A percentile compares a stretch with the other conserved stretches of the same genome.
phyloP scores from a whole-genome alignment of 2,113 vertebrate genomes.

The Felis catus region DNA sequence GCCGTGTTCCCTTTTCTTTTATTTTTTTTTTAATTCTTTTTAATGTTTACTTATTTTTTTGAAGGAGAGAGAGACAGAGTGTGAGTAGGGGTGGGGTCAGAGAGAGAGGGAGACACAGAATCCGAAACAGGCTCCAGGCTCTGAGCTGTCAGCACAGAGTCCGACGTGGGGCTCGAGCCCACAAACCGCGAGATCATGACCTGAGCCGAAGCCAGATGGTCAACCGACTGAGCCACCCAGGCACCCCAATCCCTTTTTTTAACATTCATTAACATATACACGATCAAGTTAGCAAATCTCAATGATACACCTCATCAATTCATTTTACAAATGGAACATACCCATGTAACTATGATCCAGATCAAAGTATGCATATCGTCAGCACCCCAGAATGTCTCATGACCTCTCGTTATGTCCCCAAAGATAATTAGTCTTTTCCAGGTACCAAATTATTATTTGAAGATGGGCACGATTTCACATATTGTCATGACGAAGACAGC shows the following conservation, averaged over 20 bases:
- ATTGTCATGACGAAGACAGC: background rate
- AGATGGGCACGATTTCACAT: background rate
- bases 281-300: background rate
- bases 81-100: too few relatives aligned
- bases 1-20: background rate
- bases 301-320: background rate
- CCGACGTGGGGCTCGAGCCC: accelerated
- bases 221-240: too few relatives aligned
- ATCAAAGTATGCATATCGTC: background rate
- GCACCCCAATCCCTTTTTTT: too few relatives aligned
- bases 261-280: background rate
- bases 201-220: too few relatives aligned
- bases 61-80: too few relatives aligned
- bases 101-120: too few relatives aligned
- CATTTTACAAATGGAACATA: background rate
- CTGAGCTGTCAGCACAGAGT: too few relatives aligned
- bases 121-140: too few relatives aligned
- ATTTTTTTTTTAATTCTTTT: too few relatives aligned
- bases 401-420: accelerated
- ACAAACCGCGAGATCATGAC: too few relatives aligned
- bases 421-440: background rate
- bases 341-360: background rate
- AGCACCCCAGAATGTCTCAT: too few relatives aligned
- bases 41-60: too few relatives aligned
- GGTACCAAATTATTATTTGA: background rate